Evolutionary conservation across 2,797 vertebrate genomes (phyloP), one percentile per base, ranked within the genome.

Genomic region (Pseudocheirus occidentalis): DNA sequence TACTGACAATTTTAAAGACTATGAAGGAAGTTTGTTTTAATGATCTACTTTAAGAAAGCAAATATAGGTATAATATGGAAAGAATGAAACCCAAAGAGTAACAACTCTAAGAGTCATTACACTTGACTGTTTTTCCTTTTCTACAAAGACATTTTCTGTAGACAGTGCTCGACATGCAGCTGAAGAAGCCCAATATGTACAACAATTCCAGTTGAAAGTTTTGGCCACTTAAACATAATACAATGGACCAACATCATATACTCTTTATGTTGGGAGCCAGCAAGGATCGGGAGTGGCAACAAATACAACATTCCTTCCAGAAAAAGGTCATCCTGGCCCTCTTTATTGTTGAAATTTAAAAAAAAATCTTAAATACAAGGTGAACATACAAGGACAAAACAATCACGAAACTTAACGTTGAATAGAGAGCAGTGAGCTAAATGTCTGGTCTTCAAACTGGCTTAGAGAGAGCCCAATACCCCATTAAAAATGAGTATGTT

Each of bases 271-370:
- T 91, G 16, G 0, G 11, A n/a, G 59, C 55, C 0, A 93, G 73
- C 92, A 90, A 96, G 92, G 90, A 96, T 94, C 97, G 96, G 95
- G 97, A 97, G 96, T 95, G 96, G 97, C 98, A 97, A 97, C 95
- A 98, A 97, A 98, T 92, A 97, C 95, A 96, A 98, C 95, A 97
- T 97, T 92, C 54, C 92, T 94, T 98, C 97, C 97, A 98, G 98
- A 98, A 98, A 97, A 97, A 97, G 73, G 91, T 93, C 92, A 96
- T 98, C 96, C 95, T 98, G 97, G 97, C 96, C 97, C 81, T 97
- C 54, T 98, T 98, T 98, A 98, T 98, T 97, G 98, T 97, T 98
- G 98, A 98, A 99, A 98, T 98, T 98, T 98, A 98, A 99, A 98
- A 98, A 98, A 98, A 98, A 96, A 98, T 98, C 96, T 98, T 98